Base-by-base conservation (phyloP, 2,797 vertebrate genomes). In the Nasua narica region DNA sequence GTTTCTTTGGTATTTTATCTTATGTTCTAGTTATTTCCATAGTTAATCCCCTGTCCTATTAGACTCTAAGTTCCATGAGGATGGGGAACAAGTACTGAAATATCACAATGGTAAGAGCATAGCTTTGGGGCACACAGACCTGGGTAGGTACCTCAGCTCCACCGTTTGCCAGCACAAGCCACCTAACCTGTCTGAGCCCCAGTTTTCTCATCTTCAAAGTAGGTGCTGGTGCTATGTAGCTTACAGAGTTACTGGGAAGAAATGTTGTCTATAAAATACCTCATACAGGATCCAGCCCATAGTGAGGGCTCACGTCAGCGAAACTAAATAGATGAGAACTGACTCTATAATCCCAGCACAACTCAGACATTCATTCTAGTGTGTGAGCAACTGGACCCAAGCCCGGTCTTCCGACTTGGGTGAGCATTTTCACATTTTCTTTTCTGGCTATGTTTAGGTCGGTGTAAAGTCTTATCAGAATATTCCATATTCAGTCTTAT, bases 371-470 rank as follows among this genome's bases (percentile, higher is more conserved):
- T 87, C 85, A 85, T 85, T 93, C 84, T 84, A 60, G 37, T 35
- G 19, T 78, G 40, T 46, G 15, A 95, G 62, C 84, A 84, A 58
- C 84, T 85, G 87, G 87, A 90, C 40, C 52, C 62, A 81, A 96
- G 92, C 95, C 95, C 91, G 90, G 91, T 58, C 56, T 87, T 85
- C 40, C 65, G 40, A 19, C 77, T 52, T 62, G 58, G 91, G 65
- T 54, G 77, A 70, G n/a, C 40, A 54, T 83, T 90, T 88, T 88
- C 83, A 50, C 58, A 81, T 91, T 97, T 96, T 93, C 43, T 82
- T 93, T 94, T 60, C 65, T 82, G 79, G 52, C 60, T 70, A 9
- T 87, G 46, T 82, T 81, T 62, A 48, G 85, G 21, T 94, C 67
- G 16, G 35, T 90, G 16, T 48, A 85, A 46, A 85, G 58, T 62